These are phyloP conservation scores for Bombyx huttoni DNA, from an alignment of 2,888 invertebrate genomes.

Conservation along the genomic window DNA sequence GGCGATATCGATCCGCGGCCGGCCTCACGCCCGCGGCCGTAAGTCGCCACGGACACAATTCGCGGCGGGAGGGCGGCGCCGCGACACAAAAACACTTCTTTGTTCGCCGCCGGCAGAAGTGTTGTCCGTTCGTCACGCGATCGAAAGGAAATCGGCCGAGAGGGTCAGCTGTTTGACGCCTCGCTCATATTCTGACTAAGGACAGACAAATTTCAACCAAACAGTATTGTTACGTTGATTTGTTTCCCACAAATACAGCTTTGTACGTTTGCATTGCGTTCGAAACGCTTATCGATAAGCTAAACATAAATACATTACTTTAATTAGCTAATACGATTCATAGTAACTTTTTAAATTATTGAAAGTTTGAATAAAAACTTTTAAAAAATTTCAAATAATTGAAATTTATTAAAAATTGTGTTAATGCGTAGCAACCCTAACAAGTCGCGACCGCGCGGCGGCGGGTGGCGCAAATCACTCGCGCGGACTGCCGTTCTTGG, in stretches of 20 bases:
- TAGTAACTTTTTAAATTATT: neutral
- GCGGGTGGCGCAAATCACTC: conserved; percentile 69
- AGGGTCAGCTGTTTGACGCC: neutral
- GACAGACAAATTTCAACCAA: neutral
- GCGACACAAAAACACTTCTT: conserved; percentile 67
- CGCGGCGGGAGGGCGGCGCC: conserved; percentile 52
- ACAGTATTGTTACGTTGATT: neutral
- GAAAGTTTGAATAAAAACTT: neutral
- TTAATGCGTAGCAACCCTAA: conserved; percentile 22
- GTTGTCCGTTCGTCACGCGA: neutral
- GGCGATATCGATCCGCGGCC: conserved; percentile 66
- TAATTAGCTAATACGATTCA: too few species aligned
- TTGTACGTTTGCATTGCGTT: too few species aligned
- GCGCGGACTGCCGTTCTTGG: conserved; percentile 68
- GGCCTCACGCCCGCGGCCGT: conserved; percentile 34
- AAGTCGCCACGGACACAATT: conserved; percentile 55
- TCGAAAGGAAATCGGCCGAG: neutral
- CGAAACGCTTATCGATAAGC: too few species aligned
- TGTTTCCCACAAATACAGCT: too few species aligned
- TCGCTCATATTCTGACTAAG: neutral
- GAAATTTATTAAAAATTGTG: neutral
- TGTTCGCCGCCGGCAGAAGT: conserved; percentile 45
- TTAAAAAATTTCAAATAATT: too few species aligned
- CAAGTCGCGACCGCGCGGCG: conserved; percentile 54
- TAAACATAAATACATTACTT: too few species aligned